Evolutionary conservation across 1,140 invertebrate genomes (phyloP), one percentile per base, ranked within the genome.

Genomic region (Pectinophora gossypiella): DNA sequence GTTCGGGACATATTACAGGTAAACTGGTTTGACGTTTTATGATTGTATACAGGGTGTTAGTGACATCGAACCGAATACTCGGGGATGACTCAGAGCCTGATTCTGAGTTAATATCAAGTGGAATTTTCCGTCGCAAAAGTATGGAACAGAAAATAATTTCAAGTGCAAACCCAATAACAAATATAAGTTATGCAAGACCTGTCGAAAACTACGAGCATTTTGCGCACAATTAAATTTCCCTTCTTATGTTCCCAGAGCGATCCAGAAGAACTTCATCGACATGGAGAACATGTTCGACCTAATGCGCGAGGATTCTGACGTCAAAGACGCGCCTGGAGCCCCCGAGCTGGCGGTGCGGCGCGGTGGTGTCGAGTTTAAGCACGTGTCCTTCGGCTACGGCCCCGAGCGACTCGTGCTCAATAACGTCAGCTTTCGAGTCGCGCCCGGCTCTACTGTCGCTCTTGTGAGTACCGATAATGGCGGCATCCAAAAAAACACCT

Each of bases 271-370:
- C 75, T 99, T 99, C 75, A 93, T 99, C 19, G 98, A 99, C 68
- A 99, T 99, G 98, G 98, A 99, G 89, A 99, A 99, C 78, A 99
- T 99, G 98, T 97, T 99, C 87, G 97, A 99, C 50, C 77, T 99
- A 43, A 87, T 99, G 45, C 91, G 93, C 45, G 95, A 97, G 79
- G 90, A 95, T 19, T 90, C 94, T 58, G 97, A 99, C 89, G 91
- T 99, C 44, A 89, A 92, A 12, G 97, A 99, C 89, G 91, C 91
- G 0, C 91, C 93, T 0, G 92, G 93, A 51, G 96, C 96, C 40
- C 90, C 90, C 5, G 89, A 92, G 15, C 76, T 99, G 15, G 73
- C 91, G 3, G 86, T 96, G 1, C 91, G 92, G 35, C 90, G 90
- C 43, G 97, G 96, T 35, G 86, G 90, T 44, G 93, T 99, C 22